Base-by-base conservation (phyloP, 1,140 invertebrate genomes). In the Drosophila pseudoananassae region DNA sequence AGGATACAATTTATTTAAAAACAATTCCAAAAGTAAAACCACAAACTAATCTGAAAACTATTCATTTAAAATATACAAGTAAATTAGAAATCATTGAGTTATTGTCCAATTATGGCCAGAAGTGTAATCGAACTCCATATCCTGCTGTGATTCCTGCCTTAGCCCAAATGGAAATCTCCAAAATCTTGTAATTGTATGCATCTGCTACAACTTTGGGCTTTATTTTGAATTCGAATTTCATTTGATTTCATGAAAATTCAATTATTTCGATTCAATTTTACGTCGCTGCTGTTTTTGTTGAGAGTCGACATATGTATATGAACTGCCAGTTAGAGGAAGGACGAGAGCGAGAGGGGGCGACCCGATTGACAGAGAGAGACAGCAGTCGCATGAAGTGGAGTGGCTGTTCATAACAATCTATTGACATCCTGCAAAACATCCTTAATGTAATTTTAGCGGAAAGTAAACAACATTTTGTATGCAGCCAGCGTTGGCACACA, bases 401-500 rank as follows among this genome's bases (percentile, higher is more conserved):
- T 72, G 61, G 73, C 70, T 77, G 65, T 75, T 85, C 82, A 85
- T 83, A 87, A 87, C 83, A 88, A 88, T 89, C 79, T 89, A 88
- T 79, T 88, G 76, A 87, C 84, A 88, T 88, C 83, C 83, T 88
- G 83, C 76, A 88, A 88, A 88, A 88, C 83, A 88, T 88, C 83
- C 83, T 88, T 88, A 88, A 88, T 88, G 83, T 88, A 88, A 88
- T 88, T 88, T 88, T 77, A 88, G 84, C 83, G 83, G 76, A 88
- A 83, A 83, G 83, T 88, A 88, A 88, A 88, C 83, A 88, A 89
- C 59, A 88, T 88, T 88, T 72, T 73, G 83, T 89, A 88, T 88
- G 84, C 83, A 88, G 45, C 63, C 72, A 56, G 64, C 84, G 83
- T 88, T 66, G 53, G 31, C 78, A 78, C 49, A 59, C 61, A 63